Evolutionary conservation across 2,888 invertebrate genomes (phyloP), one percentile per base, ranked within the genome.

Genomic region (Pasiphila rectangulata): DNA sequence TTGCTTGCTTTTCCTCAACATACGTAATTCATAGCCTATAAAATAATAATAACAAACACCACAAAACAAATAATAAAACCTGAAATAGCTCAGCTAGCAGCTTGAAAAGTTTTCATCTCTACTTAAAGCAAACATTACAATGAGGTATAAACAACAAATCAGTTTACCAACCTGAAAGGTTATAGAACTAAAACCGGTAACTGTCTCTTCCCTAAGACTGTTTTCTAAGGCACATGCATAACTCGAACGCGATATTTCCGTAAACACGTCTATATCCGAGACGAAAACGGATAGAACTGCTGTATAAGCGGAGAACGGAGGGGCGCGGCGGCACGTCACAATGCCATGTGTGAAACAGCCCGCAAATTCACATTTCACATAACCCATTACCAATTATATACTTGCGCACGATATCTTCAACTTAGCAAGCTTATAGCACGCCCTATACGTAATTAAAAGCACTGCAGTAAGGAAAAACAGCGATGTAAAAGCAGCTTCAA

Each of bases 271-370:
- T 63, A 66, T 63, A 67, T 63, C 59, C 67, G 64, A 64, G 67
- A 67, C 73, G 61, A 68, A 69, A 76, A 68, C 79, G 78, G 70
- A 73, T 74, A 76, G 60, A 63, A 85, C 86, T 83, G 74, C 57
- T 66, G 62, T 77, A 76, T 69, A 72, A 73, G 64, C 62, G 68
- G 66, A 67, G 69, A 67, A 59, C 67, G 74, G 70, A 69, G 76
- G 75, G 77, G 76, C 71, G 79, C 75, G 75, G 63, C 64, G 58
- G 60, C 58, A 65, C 65, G 64, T 64, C 72, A 63, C 72, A 74
- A 66, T 70, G 60, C 72, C 81, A 81, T 79, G 76, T 77, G 80
- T 67, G 72, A 56, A 69, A 69, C 66, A 74, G 67, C 63, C 67
- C 59, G 64, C 69, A 72, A 67, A 72, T 64, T 71, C 65, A 67